These are phyloP conservation scores for Tenualosa ilisha DNA, from an alignment of 2,797 vertebrate genomes.

Conservation along the genomic window DNA sequence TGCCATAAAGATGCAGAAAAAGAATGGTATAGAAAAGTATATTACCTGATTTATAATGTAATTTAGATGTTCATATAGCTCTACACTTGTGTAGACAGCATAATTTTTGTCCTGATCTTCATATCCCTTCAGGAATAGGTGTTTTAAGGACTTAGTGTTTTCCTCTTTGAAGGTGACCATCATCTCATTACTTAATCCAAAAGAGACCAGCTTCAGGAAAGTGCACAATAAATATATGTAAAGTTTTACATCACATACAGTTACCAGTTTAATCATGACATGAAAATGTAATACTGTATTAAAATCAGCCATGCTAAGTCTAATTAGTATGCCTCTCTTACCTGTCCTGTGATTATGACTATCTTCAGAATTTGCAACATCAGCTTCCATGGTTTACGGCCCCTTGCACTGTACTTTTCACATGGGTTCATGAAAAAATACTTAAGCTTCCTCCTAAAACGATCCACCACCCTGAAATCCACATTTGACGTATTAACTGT, in stretches of 20 bases:
- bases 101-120: conserved; percentile 77
- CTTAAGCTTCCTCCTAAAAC: conserved; percentile 88
- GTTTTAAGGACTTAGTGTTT: conserved; percentile 87
- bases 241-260: background rate
- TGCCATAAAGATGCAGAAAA: background rate
- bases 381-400: conserved; percentile 94
- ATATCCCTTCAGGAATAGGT: conserved; percentile 93
- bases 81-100: conserved; percentile 83
- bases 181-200: conserved; percentile 96
- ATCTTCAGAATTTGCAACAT: conserved; percentile 92
- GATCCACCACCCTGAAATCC: conserved; percentile 71
- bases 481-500: conserved; percentile 25
- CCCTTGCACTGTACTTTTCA: conserved; percentile 89
- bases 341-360: conserved; percentile 88
- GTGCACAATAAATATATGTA: conserved; percentile 20
- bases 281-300: background rate
- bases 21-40: background rate
- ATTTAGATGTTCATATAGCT: conserved; percentile 85
- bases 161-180: conserved; percentile 94
- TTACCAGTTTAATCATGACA: no score
- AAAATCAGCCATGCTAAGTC: background rate
- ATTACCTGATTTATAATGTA: conserved; percentile 83
- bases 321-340: conserved; percentile 53
- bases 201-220: conserved; percentile 82
- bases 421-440: conserved; percentile 98